phyloP scores from a whole-genome alignment of 2,888 invertebrate genomes.

The Limnephilus rhombicus region DNA sequence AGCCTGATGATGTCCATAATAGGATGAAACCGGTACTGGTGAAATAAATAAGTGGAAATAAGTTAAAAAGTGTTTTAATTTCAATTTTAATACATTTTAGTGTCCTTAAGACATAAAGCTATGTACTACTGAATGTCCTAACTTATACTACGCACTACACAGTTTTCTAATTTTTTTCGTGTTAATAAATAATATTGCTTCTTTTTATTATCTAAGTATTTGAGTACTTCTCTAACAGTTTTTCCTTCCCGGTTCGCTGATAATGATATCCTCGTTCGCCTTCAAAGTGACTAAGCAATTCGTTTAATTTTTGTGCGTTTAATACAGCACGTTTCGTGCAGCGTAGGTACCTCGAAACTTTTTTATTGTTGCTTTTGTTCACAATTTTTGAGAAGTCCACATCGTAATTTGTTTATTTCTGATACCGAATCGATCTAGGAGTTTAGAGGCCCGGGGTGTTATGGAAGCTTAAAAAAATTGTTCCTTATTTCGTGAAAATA shows the following conservation, averaged over 20 bases:
- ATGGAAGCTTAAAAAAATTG: background rate
- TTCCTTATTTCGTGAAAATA: too few species aligned
- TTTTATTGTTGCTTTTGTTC: background rate
- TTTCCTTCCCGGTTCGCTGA: constrained; percentile 50
- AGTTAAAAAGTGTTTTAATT: too few species aligned
- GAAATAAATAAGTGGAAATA: too few species aligned
- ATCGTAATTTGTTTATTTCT: background rate
- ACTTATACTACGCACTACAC: background rate
- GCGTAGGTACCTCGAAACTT: background rate
- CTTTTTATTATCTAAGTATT: background rate
- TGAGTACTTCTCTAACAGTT: background rate
- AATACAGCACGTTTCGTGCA: background rate
- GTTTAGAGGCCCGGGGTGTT: background rate
- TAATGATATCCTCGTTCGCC: constrained; percentile 56
- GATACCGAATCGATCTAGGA: background rate
- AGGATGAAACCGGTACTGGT: too few species aligned
- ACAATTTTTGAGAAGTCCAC: background rate
- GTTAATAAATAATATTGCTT: background rate
- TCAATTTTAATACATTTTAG: too few species aligned
- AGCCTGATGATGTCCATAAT: too few species aligned
- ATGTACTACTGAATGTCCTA: background rate
- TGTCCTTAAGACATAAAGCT: background rate
- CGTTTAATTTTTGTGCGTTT: background rate
- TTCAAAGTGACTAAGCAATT: constrained; percentile 38
- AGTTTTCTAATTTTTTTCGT: background rate